Percentiles rank a stretch among this genome's conserved stretches.
These are phyloP conservation scores for Cossypha niveicapilla DNA, from an alignment of 2,797 vertebrate species.

Conservation along the genomic window DNA sequence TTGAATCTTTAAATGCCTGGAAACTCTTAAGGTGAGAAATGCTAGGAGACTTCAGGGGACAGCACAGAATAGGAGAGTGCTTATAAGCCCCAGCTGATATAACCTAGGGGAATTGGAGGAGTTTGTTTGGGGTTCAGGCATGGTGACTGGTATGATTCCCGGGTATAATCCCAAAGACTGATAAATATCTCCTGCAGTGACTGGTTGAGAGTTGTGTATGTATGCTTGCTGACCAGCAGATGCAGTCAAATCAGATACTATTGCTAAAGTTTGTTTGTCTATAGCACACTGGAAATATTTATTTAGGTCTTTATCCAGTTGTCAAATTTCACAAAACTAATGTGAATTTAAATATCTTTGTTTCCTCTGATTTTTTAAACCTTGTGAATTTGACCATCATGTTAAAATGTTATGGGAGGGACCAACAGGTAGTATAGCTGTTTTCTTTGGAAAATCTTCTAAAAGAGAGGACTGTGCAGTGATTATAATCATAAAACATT, in stretches of 20 bases:
- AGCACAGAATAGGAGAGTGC: neutral
- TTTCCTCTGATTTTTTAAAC: neutral
- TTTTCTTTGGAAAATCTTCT: neutral
- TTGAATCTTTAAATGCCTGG: neutral
- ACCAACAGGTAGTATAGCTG: neutral
- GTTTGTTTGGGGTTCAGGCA: neutral
- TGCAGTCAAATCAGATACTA: neutral
- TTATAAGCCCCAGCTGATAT: neutral
- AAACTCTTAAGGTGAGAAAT: neutral
- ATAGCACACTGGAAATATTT: neutral
- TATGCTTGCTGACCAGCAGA: neutral
- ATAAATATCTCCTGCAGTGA: neutral
- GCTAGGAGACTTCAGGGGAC: neutral
- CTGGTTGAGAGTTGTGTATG: neutral
- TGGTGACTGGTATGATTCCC: neutral
- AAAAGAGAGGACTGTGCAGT: neutral
- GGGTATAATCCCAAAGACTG: neutral
- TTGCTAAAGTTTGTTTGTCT: neutral
- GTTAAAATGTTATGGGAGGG: neutral
- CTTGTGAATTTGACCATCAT: neutral
- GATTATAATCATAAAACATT: neutral
- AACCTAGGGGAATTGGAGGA: neutral
- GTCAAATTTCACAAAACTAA: neutral
- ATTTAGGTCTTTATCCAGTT: neutral
- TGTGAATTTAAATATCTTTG: neutral